Conservation (phyloP, 2,113 vertebrate species). For the Oriolus oriolus region DNA sequence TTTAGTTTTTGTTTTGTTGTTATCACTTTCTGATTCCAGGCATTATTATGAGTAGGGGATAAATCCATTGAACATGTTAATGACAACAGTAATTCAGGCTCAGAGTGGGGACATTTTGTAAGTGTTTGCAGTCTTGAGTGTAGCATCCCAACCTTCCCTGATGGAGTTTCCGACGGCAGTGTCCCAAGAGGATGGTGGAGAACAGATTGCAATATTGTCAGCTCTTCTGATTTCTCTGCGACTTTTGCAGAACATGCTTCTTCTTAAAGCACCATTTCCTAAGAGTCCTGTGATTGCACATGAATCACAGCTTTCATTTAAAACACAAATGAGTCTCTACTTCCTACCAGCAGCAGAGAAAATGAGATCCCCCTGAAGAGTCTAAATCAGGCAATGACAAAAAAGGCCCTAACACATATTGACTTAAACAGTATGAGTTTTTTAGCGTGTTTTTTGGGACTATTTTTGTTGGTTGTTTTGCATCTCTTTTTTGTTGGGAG, state of each 20-base stretch:
- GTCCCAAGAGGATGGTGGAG: conserved; percentile 14
- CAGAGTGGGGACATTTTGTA: not conserved
- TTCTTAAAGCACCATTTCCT: conserved; percentile 5
- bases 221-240: not conserved
- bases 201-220: conserved; percentile 27
- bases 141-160: not conserved
- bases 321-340: conserved; percentile 53
- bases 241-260: conserved; percentile 25
- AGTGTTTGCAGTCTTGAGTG: not conserved
- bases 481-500: not conserved
- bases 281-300: conserved; percentile 24
- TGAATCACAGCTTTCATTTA: conserved; percentile 56
- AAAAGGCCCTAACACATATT: not conserved
- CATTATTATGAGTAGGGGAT: not conserved
- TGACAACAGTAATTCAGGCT: not conserved
- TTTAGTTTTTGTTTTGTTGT: not conserved
- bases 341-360: conserved; percentile 24
- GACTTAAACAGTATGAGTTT: not conserved
- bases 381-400: conserved; percentile 30
- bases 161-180: not conserved
- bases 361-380: conserved; percentile 26
- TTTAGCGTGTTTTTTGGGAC: not conserved
- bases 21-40: not conserved
- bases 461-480: not conserved
- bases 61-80: not conserved